phyloP scores from a whole-genome alignment of 2,113 vertebrate genomes.

The Macaca mulatta region DNA sequence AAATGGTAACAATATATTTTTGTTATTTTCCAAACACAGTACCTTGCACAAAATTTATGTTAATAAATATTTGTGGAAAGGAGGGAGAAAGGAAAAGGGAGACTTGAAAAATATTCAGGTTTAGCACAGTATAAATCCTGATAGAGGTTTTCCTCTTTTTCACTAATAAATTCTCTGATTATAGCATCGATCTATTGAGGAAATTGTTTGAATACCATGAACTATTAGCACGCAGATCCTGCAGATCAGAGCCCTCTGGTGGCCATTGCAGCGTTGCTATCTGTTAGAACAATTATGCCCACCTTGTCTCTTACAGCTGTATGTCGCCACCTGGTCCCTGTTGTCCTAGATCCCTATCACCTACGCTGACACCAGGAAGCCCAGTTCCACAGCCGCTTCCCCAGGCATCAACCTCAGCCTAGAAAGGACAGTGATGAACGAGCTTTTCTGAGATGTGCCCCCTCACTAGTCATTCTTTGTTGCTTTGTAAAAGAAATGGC shows the following conservation, averaged over 20 bases:
- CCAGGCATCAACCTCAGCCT: background rate
- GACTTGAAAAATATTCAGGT: background rate
- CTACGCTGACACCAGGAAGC: background rate
- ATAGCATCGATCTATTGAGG: background rate
- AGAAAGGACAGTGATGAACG: background rate
- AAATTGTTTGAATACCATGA: background rate
- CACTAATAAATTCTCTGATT: background rate
- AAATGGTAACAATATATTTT: background rate
- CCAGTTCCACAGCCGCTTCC: background rate
- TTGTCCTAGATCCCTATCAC: background rate
- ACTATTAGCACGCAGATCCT: background rate
- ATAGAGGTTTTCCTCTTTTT: background rate
- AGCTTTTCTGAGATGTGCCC: background rate
- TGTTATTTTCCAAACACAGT: background rate
- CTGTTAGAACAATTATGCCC: fast-evolving
- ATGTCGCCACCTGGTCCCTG: background rate
- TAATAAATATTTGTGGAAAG: background rate
- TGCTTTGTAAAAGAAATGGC: background rate
- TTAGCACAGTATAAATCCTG: background rate
- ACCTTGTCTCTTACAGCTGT: background rate
- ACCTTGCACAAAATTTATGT: background rate
- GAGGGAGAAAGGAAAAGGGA: background rate
- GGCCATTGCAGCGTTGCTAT: background rate
- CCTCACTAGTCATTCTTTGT: background rate
- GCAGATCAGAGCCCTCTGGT: background rate